phyloP scores from a whole-genome alignment of 1,140 invertebrate genomes.

The Leptestheria dahalacensis region DNA sequence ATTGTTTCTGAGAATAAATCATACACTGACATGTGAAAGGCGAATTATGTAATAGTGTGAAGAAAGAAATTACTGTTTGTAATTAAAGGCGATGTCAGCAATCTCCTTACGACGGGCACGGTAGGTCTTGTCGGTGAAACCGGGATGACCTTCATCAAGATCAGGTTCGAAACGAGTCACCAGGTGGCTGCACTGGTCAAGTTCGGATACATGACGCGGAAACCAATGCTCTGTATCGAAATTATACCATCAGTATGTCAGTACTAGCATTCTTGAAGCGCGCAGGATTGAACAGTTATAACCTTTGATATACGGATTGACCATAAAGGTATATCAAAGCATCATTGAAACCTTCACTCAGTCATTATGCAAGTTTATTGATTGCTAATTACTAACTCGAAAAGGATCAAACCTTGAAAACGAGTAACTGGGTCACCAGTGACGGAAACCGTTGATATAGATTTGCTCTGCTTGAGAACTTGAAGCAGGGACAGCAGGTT shows the following conservation, averaged over 20 bases:
- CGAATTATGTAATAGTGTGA: neutral
- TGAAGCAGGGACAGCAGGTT: conserved; percentile 65
- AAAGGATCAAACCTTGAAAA: no score
- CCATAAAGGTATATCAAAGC: no score
- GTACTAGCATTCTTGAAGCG: no score
- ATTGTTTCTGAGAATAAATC: neutral
- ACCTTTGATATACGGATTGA: no score
- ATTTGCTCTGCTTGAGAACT: conserved; percentile 59
- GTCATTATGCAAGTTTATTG: no score
- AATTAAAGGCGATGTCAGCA: conserved; percentile 93
- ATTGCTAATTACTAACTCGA: no score
- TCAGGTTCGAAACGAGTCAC: conserved; percentile 99
- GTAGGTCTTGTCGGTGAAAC: conserved; percentile 92
- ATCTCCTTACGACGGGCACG: conserved; percentile 85
- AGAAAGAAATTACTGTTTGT: conserved; percentile 59
- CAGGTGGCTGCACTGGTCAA: conserved; percentile 94
- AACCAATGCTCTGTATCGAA: conserved; percentile 76
- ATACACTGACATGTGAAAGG: neutral
- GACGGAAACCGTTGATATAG: no score
- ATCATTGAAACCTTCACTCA: no score
- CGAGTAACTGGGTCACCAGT: no score
- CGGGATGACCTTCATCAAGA: conserved; percentile 97
- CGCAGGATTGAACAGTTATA: no score
- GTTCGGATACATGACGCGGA: conserved; percentile 84
- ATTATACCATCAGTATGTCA: no score